phyloP scores from a whole-genome alignment of 1,140 invertebrate species.

The Trichoplusia ni region DNA sequence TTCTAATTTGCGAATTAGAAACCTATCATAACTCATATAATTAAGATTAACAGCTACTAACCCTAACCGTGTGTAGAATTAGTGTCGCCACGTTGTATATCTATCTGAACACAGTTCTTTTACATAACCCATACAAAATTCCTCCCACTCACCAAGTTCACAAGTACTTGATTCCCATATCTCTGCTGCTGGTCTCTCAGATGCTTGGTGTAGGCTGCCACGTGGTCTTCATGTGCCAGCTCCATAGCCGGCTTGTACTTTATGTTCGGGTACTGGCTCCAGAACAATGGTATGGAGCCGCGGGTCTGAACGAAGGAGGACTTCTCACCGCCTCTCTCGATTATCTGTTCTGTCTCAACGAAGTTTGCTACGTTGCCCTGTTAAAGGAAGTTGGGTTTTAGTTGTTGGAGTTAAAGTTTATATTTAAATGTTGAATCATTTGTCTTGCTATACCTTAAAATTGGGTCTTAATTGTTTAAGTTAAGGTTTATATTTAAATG shows the following conservation, averaged over 20 bases:
- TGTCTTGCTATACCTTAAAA: too few relatives aligned
- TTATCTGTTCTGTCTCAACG: slow-evolving; percentile 96
- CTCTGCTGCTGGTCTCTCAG: slow-evolving; percentile 89
- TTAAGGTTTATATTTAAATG: too few relatives aligned
- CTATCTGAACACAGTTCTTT: too few relatives aligned
- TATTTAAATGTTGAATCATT: too few relatives aligned
- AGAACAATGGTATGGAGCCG: slow-evolving; percentile 97
- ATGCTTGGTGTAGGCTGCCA: slow-evolving; percentile 91
- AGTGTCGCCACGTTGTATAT: too few relatives aligned
- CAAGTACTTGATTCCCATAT: slow-evolving; percentile 94
- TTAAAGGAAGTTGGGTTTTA: not conserved
- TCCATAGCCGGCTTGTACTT: slow-evolving; percentile 94
- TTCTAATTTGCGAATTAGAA: too few relatives aligned
- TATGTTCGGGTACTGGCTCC: slow-evolving; percentile 96
- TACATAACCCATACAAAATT: too few relatives aligned
- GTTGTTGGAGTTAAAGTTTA: not conserved
- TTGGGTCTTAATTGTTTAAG: too few relatives aligned
- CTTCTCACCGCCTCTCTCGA: slow-evolving; percentile 88
- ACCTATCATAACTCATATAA: too few relatives aligned
- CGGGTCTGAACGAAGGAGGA: slow-evolving; percentile 97
- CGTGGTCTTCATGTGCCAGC: slow-evolving; percentile 89
- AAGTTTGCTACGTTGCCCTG: slow-evolving; percentile 95
- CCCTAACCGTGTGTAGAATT: too few relatives aligned
- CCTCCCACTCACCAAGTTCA: slow-evolving; percentile 91
- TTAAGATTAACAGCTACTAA: too few relatives aligned